Conservation (phyloP, 2,888 invertebrate species). For the Drosophila engyochracea region DNA sequence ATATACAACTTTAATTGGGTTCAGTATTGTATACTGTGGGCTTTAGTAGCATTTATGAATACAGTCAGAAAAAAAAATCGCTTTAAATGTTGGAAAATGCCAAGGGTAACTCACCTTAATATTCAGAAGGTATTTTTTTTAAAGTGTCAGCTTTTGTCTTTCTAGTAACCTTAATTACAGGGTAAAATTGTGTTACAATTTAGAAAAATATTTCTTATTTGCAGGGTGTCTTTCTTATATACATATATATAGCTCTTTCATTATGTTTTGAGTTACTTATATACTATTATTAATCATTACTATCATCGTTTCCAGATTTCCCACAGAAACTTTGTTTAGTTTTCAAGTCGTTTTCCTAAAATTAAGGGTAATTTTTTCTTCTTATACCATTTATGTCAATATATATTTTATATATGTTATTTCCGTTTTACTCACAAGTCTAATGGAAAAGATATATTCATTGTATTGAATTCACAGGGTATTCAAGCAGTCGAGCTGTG, state of each 20-base stretch:
- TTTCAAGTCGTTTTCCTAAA: not conserved
- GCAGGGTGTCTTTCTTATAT: not conserved
- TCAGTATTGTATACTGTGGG: not conserved
- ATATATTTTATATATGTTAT: not conserved
- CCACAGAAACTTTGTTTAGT: not conserved
- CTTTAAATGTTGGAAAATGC: not conserved
- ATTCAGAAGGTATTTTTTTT: too few relatives aligned
- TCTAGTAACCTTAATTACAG: not conserved
- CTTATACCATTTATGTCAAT: not conserved
- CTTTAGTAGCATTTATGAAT: not conserved
- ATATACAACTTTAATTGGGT: not conserved
- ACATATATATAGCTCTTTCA: not conserved
- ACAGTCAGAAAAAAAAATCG: not conserved
- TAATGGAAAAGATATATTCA: not conserved
- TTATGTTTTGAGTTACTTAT: not conserved
- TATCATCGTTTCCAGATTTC: not conserved
- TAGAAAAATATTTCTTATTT: not conserved
- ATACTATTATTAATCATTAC: not conserved
- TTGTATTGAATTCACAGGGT: not conserved
- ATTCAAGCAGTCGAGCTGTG: not conserved
- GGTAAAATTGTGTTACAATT: not conserved
- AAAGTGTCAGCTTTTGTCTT: too few relatives aligned
- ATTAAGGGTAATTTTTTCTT: not conserved
- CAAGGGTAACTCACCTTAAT: not conserved
- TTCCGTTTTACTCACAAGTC: not conserved